Conservation (phyloP, 2,113 vertebrate species). For the Scalopus aquaticus region DNA sequence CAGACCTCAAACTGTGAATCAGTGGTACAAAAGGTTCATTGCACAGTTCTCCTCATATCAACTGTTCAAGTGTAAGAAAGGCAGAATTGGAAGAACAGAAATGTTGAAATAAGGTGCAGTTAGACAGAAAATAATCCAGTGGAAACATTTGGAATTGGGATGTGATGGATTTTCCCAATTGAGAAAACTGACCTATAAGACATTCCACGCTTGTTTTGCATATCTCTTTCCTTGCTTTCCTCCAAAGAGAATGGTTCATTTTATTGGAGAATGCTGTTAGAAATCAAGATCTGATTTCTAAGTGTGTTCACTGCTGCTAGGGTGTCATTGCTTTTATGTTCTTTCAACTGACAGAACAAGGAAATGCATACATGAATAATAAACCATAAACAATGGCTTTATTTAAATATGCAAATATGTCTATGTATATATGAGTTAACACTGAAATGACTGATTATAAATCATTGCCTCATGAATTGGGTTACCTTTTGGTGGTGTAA, state of each 20-base stretch:
- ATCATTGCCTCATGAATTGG: background rate
- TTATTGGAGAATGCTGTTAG: too few species aligned
- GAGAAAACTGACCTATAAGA: background rate
- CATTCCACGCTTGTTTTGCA: background rate
- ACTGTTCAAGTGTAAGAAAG: background rate
- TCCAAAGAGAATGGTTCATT: background rate
- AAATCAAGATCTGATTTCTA: background rate
- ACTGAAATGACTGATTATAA: background rate
- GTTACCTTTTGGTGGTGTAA: too few species aligned
- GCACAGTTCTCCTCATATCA: background rate
- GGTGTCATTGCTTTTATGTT: fast-evolving
- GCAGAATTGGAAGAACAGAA: background rate
- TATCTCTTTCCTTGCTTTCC: background rate
- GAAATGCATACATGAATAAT: background rate
- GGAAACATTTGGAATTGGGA: background rate
- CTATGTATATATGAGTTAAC: background rate
- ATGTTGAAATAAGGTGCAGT: background rate
- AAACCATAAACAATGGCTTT: too few species aligned
- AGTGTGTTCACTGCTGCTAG: background rate
- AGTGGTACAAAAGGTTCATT: background rate
- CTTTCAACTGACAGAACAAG: background rate
- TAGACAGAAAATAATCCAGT: background rate
- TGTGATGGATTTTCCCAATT: background rate
- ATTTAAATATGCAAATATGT: background rate
- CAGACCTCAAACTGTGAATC: background rate